Evolutionary conservation across 2,113 vertebrate species (phyloP), one percentile per base, ranked within the genome.

Genomic region (Paedocypris sp.): DNA sequence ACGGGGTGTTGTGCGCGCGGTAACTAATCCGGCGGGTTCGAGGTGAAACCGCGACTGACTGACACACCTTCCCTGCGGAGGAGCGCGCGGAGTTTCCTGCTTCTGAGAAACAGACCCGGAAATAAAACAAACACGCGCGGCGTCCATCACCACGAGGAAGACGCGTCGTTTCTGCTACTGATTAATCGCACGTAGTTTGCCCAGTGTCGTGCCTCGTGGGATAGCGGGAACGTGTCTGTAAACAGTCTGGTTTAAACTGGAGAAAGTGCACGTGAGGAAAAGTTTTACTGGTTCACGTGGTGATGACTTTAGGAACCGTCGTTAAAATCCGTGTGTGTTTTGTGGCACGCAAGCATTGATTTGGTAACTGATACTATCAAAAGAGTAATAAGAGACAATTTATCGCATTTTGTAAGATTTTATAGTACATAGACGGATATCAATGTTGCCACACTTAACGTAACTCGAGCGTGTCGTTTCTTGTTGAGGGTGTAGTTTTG

Each of bases 31-130:
- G n/a, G 39, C 16, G 4, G 32, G 16, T 25, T 57, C 31, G 12
- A 18, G 23, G 9, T 54, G 38, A 58, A 29, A 56, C 29, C 28
- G n/a, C 36, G 5, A n/a, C n/a, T n/a, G 2, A 45, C 32, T 43
- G 60, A 51, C 64, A 62, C 58, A 26, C 51, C 56, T 38, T 62
- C 4, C 31, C 46, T 56, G 8, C 22, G 6, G 56, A 75, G 6
- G 56, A 75, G 63, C 39, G 52, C 20, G 42, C 69, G 1, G 56
- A 2, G 68, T 58, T 25, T 70, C 36, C 36, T 51, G 43, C 63
- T 62, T 42, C 48, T 73, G 77, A 54, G 51, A 74, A 51, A 62
- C 49, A 47, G 67, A 79, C 79, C 78, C 79, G 82, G 80, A 83
- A 81, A 72, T 28, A 72, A 72, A 76, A 65, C 16, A 28, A 47